Conservation (phyloP, 2,888 invertebrate genomes). For the Ceratothoa steindachneri region DNA sequence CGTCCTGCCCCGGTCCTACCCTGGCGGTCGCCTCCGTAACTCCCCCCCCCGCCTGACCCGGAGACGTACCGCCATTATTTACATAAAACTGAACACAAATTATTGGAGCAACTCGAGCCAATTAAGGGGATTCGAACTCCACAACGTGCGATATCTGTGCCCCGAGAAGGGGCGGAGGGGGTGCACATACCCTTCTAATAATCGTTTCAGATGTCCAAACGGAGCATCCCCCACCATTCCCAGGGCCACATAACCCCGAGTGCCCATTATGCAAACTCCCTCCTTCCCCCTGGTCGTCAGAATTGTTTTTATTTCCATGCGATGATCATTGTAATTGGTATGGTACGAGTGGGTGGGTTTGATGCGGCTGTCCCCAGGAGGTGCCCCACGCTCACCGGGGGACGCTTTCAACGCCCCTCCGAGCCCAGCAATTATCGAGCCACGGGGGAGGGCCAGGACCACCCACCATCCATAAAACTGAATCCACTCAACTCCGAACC, state of each 20-base stretch:
- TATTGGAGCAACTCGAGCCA: too few species aligned
- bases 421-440: slow-evolving; percentile 19
- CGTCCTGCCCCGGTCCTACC: too few species aligned
- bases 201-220: not conserved
- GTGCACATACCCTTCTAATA: too few species aligned
- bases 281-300: not conserved
- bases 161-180: too few species aligned
- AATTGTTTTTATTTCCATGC: slow-evolving; percentile 13
- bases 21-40: too few species aligned
- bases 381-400: slow-evolving; percentile 1
- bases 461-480: slow-evolving; percentile 6
- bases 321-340: slow-evolving; percentile 8
- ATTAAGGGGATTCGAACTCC: too few species aligned
- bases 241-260: not conserved
- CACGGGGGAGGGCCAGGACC: slow-evolving; percentile 13
- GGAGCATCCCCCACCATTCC: too few species aligned
- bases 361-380: too few species aligned
- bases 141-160: too few species aligned
- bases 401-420: slow-evolving; percentile 8
- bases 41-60: too few species aligned
- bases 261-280: not conserved
- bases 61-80: too few species aligned
- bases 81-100: too few species aligned
- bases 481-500: slow-evolving; percentile 6
- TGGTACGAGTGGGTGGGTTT: slow-evolving; percentile 7